Evolutionary conservation across 2,888 invertebrate species (phyloP).

Genomic region (Escarpia spicata): DNA sequence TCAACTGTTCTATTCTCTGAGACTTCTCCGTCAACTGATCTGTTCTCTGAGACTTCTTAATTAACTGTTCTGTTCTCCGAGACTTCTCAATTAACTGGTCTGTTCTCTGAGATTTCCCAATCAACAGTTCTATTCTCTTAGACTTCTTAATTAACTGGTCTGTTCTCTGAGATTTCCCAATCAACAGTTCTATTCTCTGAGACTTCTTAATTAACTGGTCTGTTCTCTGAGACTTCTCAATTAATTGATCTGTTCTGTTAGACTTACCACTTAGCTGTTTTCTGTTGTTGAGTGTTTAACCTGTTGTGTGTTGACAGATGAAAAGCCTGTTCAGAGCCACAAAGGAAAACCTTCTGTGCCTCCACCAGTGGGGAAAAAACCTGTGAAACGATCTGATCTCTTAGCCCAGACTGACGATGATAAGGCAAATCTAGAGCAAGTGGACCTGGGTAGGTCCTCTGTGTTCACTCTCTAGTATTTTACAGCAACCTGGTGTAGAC

Average conservation of each 20-base stretch:
- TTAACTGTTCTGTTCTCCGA: background rate
- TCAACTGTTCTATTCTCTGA: background rate
- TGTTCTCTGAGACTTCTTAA: background rate
- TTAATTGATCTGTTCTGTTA: no score
- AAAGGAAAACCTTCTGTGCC: constrained; percentile 43
- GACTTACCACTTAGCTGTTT: background rate
- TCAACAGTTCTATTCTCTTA: no score
- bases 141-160: no score
- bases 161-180: no score
- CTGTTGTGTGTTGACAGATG: constrained; percentile 18
- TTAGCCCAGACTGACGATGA: constrained; percentile 38
- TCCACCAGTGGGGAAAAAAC: constrained; percentile 61
- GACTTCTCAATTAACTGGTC: background rate
- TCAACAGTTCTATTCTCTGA: no score
- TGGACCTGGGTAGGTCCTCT: constrained; percentile 18
- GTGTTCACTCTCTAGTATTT: background rate
- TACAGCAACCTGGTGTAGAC: background rate
- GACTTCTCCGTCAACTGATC: background rate
- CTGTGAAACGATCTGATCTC: constrained; percentile 39
- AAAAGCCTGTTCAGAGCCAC: constrained; percentile 14
- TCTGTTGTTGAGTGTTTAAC: background rate
- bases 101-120: no score
- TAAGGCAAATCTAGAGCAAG: constrained; percentile 25
- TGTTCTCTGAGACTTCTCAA: no score
- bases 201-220: no score